A percentile compares a stretch with the other conserved stretches of the same genome.
phyloP scores from a whole-genome alignment of 1,140 invertebrate species.

The Caenorhabditis tropicalis region DNA sequence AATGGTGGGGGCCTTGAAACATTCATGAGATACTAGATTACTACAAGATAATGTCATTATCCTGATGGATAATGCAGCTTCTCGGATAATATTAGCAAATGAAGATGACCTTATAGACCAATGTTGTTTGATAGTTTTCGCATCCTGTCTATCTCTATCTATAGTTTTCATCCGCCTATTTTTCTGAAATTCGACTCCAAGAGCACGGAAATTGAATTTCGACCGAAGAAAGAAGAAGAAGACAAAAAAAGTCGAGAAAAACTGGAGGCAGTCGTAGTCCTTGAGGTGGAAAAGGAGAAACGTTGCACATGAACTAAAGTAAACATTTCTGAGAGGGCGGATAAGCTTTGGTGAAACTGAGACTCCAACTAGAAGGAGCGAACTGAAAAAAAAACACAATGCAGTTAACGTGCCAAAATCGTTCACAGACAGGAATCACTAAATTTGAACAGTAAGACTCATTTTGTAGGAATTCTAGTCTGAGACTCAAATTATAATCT shows the following conservation, averaged over 20 bases:
- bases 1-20: slow-evolving; percentile 4
- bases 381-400: background rate
- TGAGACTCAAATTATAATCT: no score
- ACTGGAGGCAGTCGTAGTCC: slow-evolving; percentile 18
- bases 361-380: background rate
- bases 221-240: background rate
- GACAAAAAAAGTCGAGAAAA: slow-evolving; percentile 37
- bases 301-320: slow-evolving; percentile 37
- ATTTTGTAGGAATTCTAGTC: background rate
- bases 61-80: background rate
- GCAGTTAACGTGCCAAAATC: background rate
- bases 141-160: no score
- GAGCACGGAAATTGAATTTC: slow-evolving; percentile 31
- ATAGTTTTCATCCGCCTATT: slow-evolving; percentile 6
- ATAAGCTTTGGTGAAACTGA: slow-evolving; percentile 42
- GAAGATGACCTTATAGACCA: background rate
- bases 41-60: background rate
- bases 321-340: slow-evolving; percentile 20
- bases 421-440: background rate
- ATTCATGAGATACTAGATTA: background rate
- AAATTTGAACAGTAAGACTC: background rate
- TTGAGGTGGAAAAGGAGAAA: slow-evolving; percentile 28
- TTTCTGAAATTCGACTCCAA: slow-evolving; percentile 31
- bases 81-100: background rate
- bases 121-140: background rate